These are phyloP conservation scores for Aromia moschata DNA, from an alignment of 2,888 invertebrate species.

Conservation along the genomic window DNA sequence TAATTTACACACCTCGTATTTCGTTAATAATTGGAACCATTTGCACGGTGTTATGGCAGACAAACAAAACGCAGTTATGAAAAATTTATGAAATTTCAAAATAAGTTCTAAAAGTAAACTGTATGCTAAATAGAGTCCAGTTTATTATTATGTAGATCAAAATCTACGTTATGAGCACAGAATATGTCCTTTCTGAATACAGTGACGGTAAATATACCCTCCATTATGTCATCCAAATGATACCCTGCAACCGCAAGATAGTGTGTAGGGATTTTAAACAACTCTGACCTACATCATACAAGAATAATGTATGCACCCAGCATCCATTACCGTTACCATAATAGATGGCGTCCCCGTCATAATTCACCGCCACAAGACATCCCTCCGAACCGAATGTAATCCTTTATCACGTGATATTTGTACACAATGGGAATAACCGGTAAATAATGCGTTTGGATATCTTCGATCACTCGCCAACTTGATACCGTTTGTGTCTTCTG, in stretches of 20 bases:
- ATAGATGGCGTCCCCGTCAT: conserved; percentile 20
- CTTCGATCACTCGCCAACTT: conserved; percentile 1
- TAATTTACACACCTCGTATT: too few relatives aligned
- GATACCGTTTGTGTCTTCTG: neutral
- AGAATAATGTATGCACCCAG: conserved; percentile 25
- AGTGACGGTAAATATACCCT: neutral
- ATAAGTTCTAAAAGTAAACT: too few relatives aligned
- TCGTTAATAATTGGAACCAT: too few relatives aligned
- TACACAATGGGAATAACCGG: conserved; percentile 3
- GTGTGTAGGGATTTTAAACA: conserved; percentile 24
- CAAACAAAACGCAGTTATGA: too few relatives aligned
- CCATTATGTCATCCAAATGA: conserved; percentile 7
- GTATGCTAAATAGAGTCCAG: neutral
- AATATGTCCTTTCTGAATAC: neutral
- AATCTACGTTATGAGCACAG: too few relatives aligned
- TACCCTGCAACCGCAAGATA: conserved; percentile 1
- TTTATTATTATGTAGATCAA: too few relatives aligned
- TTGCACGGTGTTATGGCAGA: too few relatives aligned
- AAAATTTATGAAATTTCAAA: too few relatives aligned
- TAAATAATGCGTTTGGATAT: conserved; percentile 7
- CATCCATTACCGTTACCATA: conserved; percentile 20
- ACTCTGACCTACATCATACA: conserved; percentile 26
- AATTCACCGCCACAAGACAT: conserved; percentile 7
- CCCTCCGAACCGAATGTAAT: conserved; percentile 16
- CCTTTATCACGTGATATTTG: conserved; percentile 18